Base-by-base conservation (phyloP, 2,797 vertebrate genomes). In the Brachyalestes nurse region DNA sequence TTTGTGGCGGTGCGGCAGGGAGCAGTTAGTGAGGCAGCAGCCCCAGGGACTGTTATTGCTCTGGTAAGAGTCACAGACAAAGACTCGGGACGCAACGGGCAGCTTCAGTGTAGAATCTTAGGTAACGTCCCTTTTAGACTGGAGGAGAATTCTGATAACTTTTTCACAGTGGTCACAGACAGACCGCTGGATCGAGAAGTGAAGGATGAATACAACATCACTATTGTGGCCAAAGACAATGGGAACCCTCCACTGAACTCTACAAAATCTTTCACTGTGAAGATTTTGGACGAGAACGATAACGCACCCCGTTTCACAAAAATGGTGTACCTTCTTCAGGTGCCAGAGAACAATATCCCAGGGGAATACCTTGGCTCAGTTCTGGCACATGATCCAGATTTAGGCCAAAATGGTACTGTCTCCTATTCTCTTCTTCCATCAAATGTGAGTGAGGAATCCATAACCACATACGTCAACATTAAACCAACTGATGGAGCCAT, bases 401-500 rank as follows among this genome's bases (percentile, higher is more conserved):
- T 99, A 53, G 98, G 98, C 17, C 96, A 98, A 86, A 99, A 99
- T 53, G 98, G 98, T 78, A 98, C 97, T 0, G 98, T 99, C 21
- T 99, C 97, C 73, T 99, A 99, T 73, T 98, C 97, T 80, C 98
- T 99, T 73, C 72, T 99, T 70, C 97, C 97, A 0, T 97, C 98
- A 1, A 97, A 98, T 0, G 97, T 99, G 53, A 99, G 97, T 0
- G 97, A 98, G 0, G 97, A 98, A 72, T 98, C 98, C 84, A 97
- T 99, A 82, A 98, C 97, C 90, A 99, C 98, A 6, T 99, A 98
- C 0, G 98, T 99, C 53, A 99, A 98, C 0, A 97, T 99, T 57
- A 99, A 99, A 81, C 97, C 98, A 28, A 97, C 98, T 23, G 99
- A 99, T 65, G 98, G 98, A 80, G 98, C 98, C 87, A 98, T 99